Evolutionary conservation across 2,888 invertebrate genomes (phyloP).

Genomic region (Lithosia quadra): DNA sequence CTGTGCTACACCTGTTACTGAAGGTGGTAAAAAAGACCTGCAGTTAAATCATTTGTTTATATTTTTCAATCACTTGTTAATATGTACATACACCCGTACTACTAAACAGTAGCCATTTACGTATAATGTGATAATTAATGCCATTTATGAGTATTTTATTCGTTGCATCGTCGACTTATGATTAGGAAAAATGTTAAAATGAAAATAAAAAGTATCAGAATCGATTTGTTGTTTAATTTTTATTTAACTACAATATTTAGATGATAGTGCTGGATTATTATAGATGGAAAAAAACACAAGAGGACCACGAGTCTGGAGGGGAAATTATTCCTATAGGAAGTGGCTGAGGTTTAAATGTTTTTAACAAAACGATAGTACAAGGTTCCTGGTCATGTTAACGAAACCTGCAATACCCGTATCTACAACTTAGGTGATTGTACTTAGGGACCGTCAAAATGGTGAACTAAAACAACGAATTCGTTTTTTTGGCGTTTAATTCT

Average conservation of each 20-base stretch:
- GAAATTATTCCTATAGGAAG: no score
- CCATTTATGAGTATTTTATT: constrained; percentile 78
- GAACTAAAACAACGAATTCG: constrained; percentile 28
- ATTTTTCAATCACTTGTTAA: constrained; percentile 31
- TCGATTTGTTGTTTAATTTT: constrained; percentile 24
- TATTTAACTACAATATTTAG: not conserved
- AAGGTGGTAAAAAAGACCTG: not conserved
- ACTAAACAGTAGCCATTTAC: constrained; percentile 52
- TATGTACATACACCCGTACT: constrained; percentile 26
- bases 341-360: no score
- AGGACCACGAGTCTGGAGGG: no score
- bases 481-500: constrained; percentile 62
- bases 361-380: no score
- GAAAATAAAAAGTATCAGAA: constrained; percentile 49
- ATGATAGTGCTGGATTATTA: not conserved
- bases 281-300: no score
- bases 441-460: no score
- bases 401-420: no score
- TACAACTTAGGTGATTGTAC: no score
- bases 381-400: no score
- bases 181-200: constrained; percentile 51
- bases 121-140: constrained; percentile 76
- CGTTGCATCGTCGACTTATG: constrained; percentile 52
- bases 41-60: not conserved
- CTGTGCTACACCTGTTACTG: not conserved